phyloP scores from a whole-genome alignment of 1,140 invertebrate species.

The Antheraea mylitta region DNA sequence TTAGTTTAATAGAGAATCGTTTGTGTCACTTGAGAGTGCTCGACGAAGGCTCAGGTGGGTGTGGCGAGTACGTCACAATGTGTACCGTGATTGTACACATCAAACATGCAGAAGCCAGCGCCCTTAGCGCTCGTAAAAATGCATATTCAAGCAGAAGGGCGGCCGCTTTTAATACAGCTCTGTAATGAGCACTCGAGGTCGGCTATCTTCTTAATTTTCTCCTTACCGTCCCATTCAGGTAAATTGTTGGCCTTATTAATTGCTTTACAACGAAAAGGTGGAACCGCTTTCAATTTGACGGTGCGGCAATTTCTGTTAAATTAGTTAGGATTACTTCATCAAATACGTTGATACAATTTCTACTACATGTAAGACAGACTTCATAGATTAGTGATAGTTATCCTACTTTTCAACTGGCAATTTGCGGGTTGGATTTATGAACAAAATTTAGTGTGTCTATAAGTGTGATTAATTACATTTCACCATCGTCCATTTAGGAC shows the following conservation, averaged over 20 bases:
- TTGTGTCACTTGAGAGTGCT: not conserved
- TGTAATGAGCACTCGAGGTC: constrained; percentile 66
- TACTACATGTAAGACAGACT: too few species aligned
- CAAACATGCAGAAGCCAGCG: constrained; percentile 62
- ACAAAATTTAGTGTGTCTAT: too few species aligned
- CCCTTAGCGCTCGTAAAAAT: constrained; percentile 68
- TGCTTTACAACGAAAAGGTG: constrained; percentile 43
- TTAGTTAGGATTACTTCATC: not conserved
- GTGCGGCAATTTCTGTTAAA: not conserved
- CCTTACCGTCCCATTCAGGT: constrained; percentile 59
- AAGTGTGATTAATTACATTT: too few species aligned
- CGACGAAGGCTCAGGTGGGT: constrained; percentile 22
- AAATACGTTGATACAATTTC: not conserved
- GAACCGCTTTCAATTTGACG: constrained; percentile 24
- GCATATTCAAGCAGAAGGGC: constrained; percentile 71
- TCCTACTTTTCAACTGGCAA: too few species aligned
- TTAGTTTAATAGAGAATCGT: not conserved
- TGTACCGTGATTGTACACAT: constrained; percentile 60
- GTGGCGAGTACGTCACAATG: constrained; percentile 13
- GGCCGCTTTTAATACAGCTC: constrained; percentile 64
- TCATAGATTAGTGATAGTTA: too few species aligned
- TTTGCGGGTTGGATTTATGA: too few species aligned
- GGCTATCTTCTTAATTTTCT: constrained; percentile 64
- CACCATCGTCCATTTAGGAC: too few species aligned
- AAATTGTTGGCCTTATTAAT: constrained; percentile 45